Conservation (phyloP, 2,888 invertebrate genomes). For the Byasa hedistus region DNA sequence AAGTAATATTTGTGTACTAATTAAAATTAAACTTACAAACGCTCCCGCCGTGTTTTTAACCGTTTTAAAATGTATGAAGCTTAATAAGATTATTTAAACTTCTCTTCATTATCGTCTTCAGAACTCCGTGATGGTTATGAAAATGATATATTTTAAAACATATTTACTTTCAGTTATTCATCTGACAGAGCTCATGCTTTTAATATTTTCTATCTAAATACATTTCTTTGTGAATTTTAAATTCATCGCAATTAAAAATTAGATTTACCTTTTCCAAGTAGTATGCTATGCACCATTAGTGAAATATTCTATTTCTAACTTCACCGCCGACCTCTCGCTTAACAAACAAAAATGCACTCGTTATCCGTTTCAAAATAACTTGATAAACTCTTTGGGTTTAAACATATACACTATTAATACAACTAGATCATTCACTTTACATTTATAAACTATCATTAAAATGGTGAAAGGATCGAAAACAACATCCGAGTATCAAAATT, state of each 20-base stretch:
- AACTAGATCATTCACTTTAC: constrained; percentile 4
- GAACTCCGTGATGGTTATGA: background rate
- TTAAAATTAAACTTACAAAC: background rate
- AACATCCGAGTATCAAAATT: constrained; percentile 22
- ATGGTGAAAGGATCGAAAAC: constrained; percentile 7
- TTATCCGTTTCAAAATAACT: background rate
- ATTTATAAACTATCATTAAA: constrained; percentile 4
- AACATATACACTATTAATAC: constrained; percentile 2
- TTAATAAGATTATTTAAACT: background rate
- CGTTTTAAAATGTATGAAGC: background rate
- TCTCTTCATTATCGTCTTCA: background rate
- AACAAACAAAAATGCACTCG: background rate
- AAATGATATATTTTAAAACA: background rate
- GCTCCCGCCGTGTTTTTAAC: background rate
- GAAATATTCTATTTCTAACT: constrained; percentile 1
- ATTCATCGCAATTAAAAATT: constrained; percentile 2
- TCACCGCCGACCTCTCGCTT: background rate
- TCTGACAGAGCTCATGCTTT: constrained; percentile 7
- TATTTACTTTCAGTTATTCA: background rate
- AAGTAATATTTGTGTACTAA: background rate
- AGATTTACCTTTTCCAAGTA: background rate
- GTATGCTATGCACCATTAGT: constrained; percentile 1
- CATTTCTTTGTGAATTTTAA: constrained; percentile 6
- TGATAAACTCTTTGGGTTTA: background rate
- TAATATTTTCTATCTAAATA: constrained; percentile 9